A percentile compares a stretch with the other conserved stretches of the same genome.
Evolutionary conservation across 2,797 vertebrate species (phyloP).

Genomic region (Gila robusta): DNA sequence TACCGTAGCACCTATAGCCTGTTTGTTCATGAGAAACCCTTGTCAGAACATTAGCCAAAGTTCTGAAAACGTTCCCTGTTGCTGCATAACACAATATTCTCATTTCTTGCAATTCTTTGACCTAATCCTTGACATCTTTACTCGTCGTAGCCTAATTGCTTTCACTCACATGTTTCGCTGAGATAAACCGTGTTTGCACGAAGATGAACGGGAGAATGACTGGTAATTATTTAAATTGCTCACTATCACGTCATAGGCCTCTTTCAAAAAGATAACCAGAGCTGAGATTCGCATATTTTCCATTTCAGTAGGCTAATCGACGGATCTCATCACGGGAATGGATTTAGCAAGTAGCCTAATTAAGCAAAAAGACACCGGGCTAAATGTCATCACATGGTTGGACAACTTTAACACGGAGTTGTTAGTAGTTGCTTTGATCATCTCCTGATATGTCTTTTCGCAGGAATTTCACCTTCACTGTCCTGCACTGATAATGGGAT

Average conservation of each 20-base stretch:
- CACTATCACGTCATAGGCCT: background rate
- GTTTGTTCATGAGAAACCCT: background rate
- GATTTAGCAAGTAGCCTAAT: conserved; percentile 21
- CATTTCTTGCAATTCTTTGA: background rate
- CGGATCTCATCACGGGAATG: conserved; percentile 34
- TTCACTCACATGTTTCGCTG: conserved; percentile 24
- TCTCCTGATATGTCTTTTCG: conserved; percentile 18
- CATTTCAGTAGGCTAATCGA: conserved; percentile 3
- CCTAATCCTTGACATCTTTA: background rate
- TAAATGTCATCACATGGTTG: conserved; percentile 17
- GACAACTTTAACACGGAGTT: conserved; percentile 2
- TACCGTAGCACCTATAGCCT: too few relatives aligned
- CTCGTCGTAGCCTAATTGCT: background rate
- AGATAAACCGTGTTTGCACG: conserved; percentile 33
- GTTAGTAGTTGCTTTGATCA: conserved; percentile 49
- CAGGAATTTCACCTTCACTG: background rate
- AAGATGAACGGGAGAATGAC: conserved; percentile 1
- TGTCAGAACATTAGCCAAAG: background rate
- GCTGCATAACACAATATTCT: background rate
- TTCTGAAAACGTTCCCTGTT: background rate
- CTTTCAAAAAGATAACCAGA: background rate
- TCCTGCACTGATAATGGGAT: background rate
- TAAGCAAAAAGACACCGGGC: background rate
- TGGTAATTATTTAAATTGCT: conserved; percentile 28
- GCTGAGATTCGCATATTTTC: conserved; percentile 35